A percentile compares a stretch with the other conserved stretches of the same genome.
Conservation (phyloP, 1,140 invertebrate species). For the Heliothis subflexa region DNA sequence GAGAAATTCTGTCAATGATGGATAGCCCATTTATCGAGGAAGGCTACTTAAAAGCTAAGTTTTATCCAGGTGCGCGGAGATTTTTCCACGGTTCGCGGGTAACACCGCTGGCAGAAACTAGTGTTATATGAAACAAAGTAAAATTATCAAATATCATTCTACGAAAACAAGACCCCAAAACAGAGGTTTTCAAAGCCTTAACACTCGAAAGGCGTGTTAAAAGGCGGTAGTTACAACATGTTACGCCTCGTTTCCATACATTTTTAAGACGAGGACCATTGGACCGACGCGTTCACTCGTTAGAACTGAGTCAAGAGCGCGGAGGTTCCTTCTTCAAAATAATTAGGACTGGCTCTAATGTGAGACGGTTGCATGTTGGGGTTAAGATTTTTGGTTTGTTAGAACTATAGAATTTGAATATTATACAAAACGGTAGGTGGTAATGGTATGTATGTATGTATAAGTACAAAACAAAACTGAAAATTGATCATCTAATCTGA, state of each 20-base stretch:
- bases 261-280: slow-evolving; percentile 51
- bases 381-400: not conserved
- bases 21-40: too few relatives aligned
- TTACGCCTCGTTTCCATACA: slow-evolving; percentile 52
- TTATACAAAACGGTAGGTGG: too few relatives aligned
- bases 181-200: slow-evolving; percentile 1
- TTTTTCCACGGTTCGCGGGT: too few relatives aligned
- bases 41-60: too few relatives aligned
- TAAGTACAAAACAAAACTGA: too few relatives aligned
- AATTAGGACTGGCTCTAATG: slow-evolving; percentile 45
- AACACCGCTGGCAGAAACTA: not conserved
- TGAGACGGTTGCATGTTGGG: not conserved
- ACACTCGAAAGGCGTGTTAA: slow-evolving; percentile 32
- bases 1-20: too few relatives aligned
- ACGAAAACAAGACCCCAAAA: slow-evolving; percentile 10
- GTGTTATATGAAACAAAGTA: not conserved
- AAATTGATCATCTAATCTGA: too few relatives aligned
- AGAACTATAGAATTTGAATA: too few relatives aligned
- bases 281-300: slow-evolving; percentile 44
- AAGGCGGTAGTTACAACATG: slow-evolving; percentile 41
- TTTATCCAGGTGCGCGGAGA: too few relatives aligned
- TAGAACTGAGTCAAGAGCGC: slow-evolving; percentile 52
- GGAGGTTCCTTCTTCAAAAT: slow-evolving; percentile 35
- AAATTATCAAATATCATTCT: not conserved
- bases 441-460: too few relatives aligned